Conservation (phyloP, 2,888 invertebrate species). For the Sisyra terminalis region DNA sequence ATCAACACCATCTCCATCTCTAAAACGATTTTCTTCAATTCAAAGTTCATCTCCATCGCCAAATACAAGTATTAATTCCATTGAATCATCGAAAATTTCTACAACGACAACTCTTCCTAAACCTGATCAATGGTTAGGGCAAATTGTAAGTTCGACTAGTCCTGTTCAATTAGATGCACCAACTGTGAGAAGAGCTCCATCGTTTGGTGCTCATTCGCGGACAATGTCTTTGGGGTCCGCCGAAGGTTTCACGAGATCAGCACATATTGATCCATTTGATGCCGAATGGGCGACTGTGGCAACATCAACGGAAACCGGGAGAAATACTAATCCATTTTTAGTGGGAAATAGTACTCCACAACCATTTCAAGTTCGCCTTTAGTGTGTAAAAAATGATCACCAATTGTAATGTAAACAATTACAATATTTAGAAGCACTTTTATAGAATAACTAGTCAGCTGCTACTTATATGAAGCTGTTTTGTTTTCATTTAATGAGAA, state of each 20-base stretch:
- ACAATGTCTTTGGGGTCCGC: slow-evolving; percentile 38
- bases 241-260: slow-evolving; percentile 16
- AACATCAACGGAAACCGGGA: slow-evolving; percentile 29
- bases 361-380: slow-evolving; percentile 43
- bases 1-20: neutral
- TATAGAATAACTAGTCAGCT: neutral
- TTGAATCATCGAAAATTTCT: neutral
- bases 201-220: slow-evolving; percentile 30
- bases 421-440: neutral
- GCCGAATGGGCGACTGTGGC: slow-evolving; percentile 66
- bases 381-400: slow-evolving; percentile 19
- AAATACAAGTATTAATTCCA: slow-evolving; percentile 4
- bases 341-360: slow-evolving; percentile 31
- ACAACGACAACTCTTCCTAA: slow-evolving; percentile 40
- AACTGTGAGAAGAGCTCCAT: slow-evolving; percentile 35
- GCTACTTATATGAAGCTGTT: no score
- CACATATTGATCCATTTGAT: slow-evolving; percentile 55
- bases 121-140: slow-evolving; percentile 72
- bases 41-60: slow-evolving; percentile 3
- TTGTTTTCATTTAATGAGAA: no score
- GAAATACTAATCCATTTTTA: slow-evolving; percentile 44
- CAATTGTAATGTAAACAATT: neutral
- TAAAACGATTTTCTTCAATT: neutral
- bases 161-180: slow-evolving; percentile 23
- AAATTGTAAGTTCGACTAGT: slow-evolving; percentile 44